These are phyloP conservation scores for Protonemura montana DNA, from an alignment of 2,888 invertebrate species.

Conservation along the genomic window DNA sequence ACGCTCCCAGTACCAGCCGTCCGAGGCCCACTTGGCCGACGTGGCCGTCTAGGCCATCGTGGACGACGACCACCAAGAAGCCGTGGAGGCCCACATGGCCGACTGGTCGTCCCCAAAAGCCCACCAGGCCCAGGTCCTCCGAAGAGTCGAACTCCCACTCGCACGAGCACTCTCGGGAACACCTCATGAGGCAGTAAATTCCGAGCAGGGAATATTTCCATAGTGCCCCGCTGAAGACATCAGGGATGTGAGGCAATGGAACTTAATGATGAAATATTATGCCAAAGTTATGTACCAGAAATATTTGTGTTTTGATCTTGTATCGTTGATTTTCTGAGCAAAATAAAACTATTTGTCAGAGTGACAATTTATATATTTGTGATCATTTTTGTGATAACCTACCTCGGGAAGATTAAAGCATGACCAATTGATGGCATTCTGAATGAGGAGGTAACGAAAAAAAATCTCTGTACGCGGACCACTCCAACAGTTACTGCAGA, in stretches of 20 bases:
- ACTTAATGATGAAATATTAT: neutral
- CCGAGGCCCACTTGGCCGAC: neutral
- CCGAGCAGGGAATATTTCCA: neutral
- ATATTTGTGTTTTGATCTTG: neutral
- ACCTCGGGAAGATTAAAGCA: too few species aligned
- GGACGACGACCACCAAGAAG: too few species aligned
- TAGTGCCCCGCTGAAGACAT: neutral
- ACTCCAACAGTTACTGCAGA: too few species aligned
- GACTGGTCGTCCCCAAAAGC: neutral
- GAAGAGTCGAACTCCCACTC: too few species aligned
- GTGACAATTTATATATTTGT: neutral
- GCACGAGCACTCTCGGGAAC: too few species aligned
- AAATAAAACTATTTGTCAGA: neutral
- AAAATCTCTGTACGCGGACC: too few species aligned
- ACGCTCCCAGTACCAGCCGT: neutral
- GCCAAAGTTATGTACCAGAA: neutral
- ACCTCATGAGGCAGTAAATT: too few species aligned
- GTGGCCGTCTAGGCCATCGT: neutral
- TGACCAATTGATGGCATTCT: too few species aligned
- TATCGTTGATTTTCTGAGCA: neutral
- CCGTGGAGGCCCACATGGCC: neutral
- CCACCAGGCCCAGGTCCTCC: too few species aligned
- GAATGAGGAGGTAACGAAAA: too few species aligned
- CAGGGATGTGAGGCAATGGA: neutral
- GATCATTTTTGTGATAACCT: too few species aligned